These are phyloP conservation scores for Bos indicus DNA, from an alignment of 2,113 vertebrate species.

Conservation along the genomic window DNA sequence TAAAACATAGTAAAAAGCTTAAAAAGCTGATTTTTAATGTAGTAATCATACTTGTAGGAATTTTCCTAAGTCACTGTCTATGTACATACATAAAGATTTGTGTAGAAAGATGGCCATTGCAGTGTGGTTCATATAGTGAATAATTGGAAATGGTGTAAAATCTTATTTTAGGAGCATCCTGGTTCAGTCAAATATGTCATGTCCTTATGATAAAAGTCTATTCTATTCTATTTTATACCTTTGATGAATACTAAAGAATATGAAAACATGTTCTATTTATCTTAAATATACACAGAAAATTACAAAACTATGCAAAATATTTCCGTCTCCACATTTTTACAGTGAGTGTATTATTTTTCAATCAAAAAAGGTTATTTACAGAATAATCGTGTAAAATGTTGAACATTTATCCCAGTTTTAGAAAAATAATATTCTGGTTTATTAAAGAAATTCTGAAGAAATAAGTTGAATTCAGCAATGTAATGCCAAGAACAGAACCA, in stretches of 20 bases:
- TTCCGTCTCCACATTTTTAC: not conserved
- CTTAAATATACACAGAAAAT: not conserved
- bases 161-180: not conserved
- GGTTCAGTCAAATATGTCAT: not conserved
- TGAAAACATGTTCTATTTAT: not conserved
- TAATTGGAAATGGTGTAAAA: not conserved
- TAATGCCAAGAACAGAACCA: not conserved
- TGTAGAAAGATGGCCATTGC: not conserved
- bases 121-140: not conserved
- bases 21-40: conserved; percentile 7
- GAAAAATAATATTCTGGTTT: not conserved
- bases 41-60: not conserved
- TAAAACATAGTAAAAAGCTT: not conserved
- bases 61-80: not conserved
- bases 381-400: not conserved
- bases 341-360: not conserved
- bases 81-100: not conserved
- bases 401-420: not conserved
- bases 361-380: not conserved
- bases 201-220: not conserved
- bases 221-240: not conserved
- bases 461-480: not conserved
- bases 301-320: not conserved
- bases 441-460: not conserved
- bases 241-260: not conserved